Conservation (phyloP, 2,113 vertebrate genomes). For the Hydrolagus affinis region DNA sequence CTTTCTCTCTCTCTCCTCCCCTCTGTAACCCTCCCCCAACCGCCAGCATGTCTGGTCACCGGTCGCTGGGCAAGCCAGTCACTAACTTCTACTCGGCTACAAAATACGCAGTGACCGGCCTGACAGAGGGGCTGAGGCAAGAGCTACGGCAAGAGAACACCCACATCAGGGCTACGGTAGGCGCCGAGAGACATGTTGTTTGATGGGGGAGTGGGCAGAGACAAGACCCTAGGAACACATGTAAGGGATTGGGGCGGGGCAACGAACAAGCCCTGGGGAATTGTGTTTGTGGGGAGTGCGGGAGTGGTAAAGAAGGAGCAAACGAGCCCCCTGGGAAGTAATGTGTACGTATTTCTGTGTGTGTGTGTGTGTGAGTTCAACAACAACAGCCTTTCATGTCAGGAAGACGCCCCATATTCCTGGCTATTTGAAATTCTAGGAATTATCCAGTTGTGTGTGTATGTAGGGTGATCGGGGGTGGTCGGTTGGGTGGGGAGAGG, state of each 20-base stretch:
- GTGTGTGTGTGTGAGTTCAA: too few relatives aligned
- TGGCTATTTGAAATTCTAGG: too few relatives aligned
- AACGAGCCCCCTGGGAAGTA: too few relatives aligned
- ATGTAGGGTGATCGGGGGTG: too few relatives aligned
- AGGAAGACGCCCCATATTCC: too few relatives aligned
- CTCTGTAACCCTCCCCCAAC: neutral
- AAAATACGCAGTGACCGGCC: conserved; percentile 82
- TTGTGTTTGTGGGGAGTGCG: neutral
- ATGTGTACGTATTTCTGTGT: too few relatives aligned
- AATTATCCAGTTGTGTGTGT: too few relatives aligned
- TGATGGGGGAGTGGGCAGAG: neutral
- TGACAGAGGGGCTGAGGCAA: conserved; percentile 85
- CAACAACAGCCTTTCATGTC: too few relatives aligned
- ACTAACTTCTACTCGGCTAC: conserved; percentile 87
- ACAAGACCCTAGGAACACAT: neutral
- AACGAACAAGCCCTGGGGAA: neutral
- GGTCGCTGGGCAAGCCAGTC: conserved; percentile 60
- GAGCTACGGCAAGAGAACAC: conserved; percentile 81
- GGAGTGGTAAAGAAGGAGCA: too few relatives aligned
- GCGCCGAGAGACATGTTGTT: conserved; percentile 34
- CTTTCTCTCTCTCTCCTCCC: conserved; percentile 13
- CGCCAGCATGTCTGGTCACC: conserved; percentile 81
- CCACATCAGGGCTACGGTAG: conserved; percentile 87
- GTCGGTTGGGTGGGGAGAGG: too few relatives aligned
- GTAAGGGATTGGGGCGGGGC: too few relatives aligned